Conservation (phyloP, 1,140 invertebrate genomes). For the Saccostrea glomerata region DNA sequence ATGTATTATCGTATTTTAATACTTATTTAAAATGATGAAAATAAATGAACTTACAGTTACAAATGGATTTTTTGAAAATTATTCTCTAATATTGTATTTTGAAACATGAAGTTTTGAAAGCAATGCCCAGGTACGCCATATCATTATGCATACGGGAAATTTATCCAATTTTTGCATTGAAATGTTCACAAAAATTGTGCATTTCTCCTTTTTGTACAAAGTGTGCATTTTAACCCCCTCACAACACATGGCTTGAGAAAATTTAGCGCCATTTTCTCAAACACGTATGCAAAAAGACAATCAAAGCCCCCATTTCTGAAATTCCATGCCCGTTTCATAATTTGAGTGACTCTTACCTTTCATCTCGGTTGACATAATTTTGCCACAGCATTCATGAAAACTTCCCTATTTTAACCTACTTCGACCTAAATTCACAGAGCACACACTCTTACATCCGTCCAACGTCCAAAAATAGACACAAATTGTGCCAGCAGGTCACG, state of each 20-base stretch:
- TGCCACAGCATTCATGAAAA: constrained; percentile 63
- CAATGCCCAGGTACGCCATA: background rate
- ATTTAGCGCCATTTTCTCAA: constrained; percentile 66
- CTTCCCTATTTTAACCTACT: constrained; percentile 62
- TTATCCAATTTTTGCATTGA: constrained; percentile 39
- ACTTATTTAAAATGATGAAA: too few species aligned
- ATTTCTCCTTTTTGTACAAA: constrained; percentile 42
- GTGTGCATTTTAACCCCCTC: constrained; percentile 41
- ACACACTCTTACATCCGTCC: constrained; percentile 55
- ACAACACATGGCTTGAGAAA: constrained; percentile 51
- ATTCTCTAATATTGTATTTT: too few species aligned
- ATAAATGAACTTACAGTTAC: too few species aligned
- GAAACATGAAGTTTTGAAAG: too few species aligned
- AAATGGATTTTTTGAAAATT: too few species aligned
- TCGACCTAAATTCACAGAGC: constrained; percentile 62
- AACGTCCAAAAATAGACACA: constrained; percentile 56
- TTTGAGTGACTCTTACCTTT: constrained; percentile 55
- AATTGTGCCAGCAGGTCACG: constrained; percentile 56
- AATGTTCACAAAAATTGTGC: constrained; percentile 35
- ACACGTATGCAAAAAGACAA: constrained; percentile 50
- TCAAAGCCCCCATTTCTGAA: constrained; percentile 23
- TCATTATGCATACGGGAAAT: background rate
- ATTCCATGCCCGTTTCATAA: constrained; percentile 8
- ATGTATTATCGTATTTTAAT: too few species aligned
- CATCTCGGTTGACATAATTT: constrained; percentile 63